Evolutionary conservation across 2,888 invertebrate species (phyloP), one percentile per base, ranked within the genome.

Genomic region (Sylvicola cinctus): DNA sequence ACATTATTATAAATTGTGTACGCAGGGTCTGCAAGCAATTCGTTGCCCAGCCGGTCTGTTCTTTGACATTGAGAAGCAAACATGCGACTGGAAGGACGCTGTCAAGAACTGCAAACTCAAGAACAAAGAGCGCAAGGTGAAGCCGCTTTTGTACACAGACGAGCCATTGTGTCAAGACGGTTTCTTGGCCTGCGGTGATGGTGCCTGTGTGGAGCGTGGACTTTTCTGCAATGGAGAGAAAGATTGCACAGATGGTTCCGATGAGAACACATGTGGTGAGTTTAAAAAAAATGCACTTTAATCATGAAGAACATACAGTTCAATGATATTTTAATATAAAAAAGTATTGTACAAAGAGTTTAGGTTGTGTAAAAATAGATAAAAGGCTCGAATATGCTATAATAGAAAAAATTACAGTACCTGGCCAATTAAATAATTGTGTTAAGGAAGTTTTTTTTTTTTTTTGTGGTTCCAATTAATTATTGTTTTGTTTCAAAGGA

Each of bases 51-150:
- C 88, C 36, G 87, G 88, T 59, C 63, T 90, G 46, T 87, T 68
- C 61, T 90, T 90, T 61, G 88, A 90, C 56, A 85, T 88, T 50
- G 88, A 88, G 54, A 85, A 87, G 57, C 88, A 90, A 60, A 88
- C 88, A 3, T 90, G 88, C 51, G 87, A 88, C 54, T 90, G 88
- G 88, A 88, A 83, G 55, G 83, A 77, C 42, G 70, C 85, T 3
- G 88, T 88, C n/a, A 84, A 83, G 57, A 88, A 87, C 60, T 90
- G 88, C 63, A 84, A 84, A 51, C 54, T 77, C 46, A 85, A 85
- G 65, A 81, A 76, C 59, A 87, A 87, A 55, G 85, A 84, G 53
- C 73, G 81, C 42, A 84, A 84, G 56, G 68, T 79, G 13, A 85
- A 84, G 51, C 88, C 88, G 38, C 63, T 85, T 44, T 63, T 88